Evolutionary conservation across 2,888 invertebrate species (phyloP), one percentile per base, ranked within the genome.

Genomic region (Dendrolimus houi): DNA sequence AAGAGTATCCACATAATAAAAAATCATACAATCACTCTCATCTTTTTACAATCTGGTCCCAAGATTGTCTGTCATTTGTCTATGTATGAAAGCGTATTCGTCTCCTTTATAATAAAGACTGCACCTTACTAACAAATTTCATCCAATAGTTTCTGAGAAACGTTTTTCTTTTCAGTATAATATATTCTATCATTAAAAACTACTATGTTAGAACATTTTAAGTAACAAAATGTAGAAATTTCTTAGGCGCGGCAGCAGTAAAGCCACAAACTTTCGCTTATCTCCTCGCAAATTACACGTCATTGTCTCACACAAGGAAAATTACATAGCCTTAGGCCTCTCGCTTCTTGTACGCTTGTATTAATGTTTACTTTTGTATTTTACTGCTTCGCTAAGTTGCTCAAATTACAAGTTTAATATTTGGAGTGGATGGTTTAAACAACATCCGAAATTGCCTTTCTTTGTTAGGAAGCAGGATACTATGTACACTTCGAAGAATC

Each of bases 261-360:
- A 60, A 59, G 54, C 60, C 58, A 60, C 65, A 62, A 63, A 74
- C 71, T 65, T 72, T 74, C 68, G 62, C 64, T 67, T 69, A 70
- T 67, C 68, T 65, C 60, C 54, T 58, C 57, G 56, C 61, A 59
- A 63, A 65, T 73, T 65, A 72, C 65, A 63, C 62, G 59, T 62
- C 62, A 62, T 66, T 63, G 65, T 65, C 60, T 63, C 60, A 57
- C 62, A 64, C 67, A 71, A 71, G 74, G 67, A 69, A 74, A 72
- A 75, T 74, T 70, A 75, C 69, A 54, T 41, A 62, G 60, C 60
- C 63, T 62, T 57, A 54, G 56, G 57, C 57, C 57, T 41, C 29
- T 47, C 54, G 52, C 59, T 57, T 59, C 61, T 66, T 57, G 58
- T 57, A 60, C 60, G 60, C 62, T 64, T 62, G 58, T 67, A 59